Conservation (phyloP, 2,113 vertebrate species). For the Callithrix jacchus region DNA sequence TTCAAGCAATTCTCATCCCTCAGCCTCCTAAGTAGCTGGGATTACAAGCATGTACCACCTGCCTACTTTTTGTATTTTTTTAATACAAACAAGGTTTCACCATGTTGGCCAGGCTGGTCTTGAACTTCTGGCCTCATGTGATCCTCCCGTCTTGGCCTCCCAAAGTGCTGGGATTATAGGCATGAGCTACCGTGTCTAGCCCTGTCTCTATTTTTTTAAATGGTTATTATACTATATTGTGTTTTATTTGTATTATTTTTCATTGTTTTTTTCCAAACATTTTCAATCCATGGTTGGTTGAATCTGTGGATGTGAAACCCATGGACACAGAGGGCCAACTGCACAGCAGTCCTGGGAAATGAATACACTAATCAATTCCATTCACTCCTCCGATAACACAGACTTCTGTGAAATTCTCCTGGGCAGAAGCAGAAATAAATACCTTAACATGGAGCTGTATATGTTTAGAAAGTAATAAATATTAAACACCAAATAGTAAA, state of each 20-base stretch:
- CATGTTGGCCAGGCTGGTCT: no score
- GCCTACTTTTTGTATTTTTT: no score
- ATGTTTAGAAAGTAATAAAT: conserved; percentile 28
- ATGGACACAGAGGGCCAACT: not conserved
- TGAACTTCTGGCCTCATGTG: no score
- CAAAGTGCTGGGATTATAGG: no score
- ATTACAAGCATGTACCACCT: no score
- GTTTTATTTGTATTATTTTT: not conserved
- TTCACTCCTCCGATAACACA: not conserved
- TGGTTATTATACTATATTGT: not conserved
- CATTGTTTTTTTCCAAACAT: not conserved
- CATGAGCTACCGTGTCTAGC: no score
- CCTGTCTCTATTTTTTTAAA: no score
- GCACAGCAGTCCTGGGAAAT: not conserved
- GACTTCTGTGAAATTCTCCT: not conserved
- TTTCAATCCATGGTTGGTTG: not conserved
- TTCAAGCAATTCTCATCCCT: no score
- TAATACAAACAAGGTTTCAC: no score
- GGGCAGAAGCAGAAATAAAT: not conserved
- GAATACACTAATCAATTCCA: not conserved
- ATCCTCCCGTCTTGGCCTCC: no score
- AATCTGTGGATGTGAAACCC: not conserved
- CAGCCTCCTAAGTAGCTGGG: no score
- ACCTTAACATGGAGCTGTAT: not conserved
- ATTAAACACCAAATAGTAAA: not conserved